These are phyloP conservation scores for Pocillopora damicornis DNA, from an alignment of 64 coral and sea anemone species.

Conservation along the genomic window DNA sequence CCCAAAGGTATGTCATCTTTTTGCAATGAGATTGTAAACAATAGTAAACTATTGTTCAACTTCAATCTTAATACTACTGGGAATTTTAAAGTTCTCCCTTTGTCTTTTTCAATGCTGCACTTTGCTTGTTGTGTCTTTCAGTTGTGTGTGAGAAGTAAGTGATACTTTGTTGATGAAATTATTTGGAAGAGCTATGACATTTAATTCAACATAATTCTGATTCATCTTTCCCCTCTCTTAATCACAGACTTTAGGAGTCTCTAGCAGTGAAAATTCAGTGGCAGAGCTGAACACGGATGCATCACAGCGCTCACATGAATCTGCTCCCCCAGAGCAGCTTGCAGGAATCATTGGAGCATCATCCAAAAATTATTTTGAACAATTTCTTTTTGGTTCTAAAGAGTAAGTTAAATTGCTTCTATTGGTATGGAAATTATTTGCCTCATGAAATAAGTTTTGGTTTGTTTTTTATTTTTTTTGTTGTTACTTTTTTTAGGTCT, in stretches of 20 bases:
- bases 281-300: conserved; percentile 52
- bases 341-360: conserved; percentile 51
- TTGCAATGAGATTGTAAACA: background rate
- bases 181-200: background rate
- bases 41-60: too few relatives aligned
- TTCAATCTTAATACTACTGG: too few relatives aligned
- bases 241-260: conserved; percentile 73
- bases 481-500: background rate
- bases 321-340: conserved; percentile 35
- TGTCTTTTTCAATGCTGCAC: too few relatives aligned
- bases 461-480: too few relatives aligned
- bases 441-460: too few relatives aligned
- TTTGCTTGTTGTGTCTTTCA: too few relatives aligned
- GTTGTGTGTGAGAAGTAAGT: background rate
- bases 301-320: conserved; percentile 44
- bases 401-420: conserved; percentile 38
- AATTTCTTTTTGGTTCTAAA: conserved; percentile 46
- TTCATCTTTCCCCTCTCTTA: background rate
- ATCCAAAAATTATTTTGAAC: conserved; percentile 75
- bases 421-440: background rate
- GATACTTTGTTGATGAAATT: background rate
- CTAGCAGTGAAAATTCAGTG: conserved; percentile 56
- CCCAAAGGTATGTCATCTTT: conserved; percentile 29
- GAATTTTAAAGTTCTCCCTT: too few relatives aligned
- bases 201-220: background rate